Percentiles rank a stretch among this genome's conserved stretches.
Evolutionary conservation across 2,888 invertebrate species (phyloP).

Genomic region (Heliconius hortense): DNA sequence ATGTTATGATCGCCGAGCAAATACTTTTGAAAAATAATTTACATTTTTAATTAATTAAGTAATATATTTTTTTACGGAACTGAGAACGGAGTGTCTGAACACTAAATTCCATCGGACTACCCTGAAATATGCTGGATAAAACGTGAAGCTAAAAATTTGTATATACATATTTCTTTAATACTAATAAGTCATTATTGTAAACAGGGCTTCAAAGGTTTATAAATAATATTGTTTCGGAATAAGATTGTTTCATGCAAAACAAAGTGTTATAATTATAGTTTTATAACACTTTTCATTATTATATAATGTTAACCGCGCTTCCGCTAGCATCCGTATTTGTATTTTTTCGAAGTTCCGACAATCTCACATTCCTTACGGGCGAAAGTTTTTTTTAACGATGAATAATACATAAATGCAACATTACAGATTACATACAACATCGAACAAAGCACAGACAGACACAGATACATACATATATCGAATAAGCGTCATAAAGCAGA

Average conservation of each 20-base stretch:
- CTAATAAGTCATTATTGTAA: background rate
- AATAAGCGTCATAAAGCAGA: constrained; percentile 37
- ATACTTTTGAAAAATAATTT: background rate
- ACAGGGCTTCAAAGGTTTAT: background rate
- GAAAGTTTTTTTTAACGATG: background rate
- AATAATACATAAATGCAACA: background rate
- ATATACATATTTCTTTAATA: background rate
- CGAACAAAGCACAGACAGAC: constrained; percentile 28
- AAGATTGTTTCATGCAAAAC: background rate
- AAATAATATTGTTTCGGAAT: background rate
- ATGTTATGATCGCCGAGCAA: constrained; percentile 4
- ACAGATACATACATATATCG: constrained; percentile 29
- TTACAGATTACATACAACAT: constrained; percentile 19
- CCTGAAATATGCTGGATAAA: no score
- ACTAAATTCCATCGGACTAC: background rate
- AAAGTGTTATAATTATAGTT: background rate
- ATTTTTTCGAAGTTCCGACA: background rate
- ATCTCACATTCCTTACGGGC: background rate
- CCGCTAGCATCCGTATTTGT: background rate
- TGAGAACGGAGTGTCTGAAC: background rate
- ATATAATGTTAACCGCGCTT: background rate
- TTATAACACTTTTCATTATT: background rate
- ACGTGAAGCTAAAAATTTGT: no score
- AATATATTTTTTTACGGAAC: background rate
- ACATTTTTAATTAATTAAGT: background rate